Base-by-base conservation (phyloP, 2,797 vertebrate species). In the Spheniscus humboldti region DNA sequence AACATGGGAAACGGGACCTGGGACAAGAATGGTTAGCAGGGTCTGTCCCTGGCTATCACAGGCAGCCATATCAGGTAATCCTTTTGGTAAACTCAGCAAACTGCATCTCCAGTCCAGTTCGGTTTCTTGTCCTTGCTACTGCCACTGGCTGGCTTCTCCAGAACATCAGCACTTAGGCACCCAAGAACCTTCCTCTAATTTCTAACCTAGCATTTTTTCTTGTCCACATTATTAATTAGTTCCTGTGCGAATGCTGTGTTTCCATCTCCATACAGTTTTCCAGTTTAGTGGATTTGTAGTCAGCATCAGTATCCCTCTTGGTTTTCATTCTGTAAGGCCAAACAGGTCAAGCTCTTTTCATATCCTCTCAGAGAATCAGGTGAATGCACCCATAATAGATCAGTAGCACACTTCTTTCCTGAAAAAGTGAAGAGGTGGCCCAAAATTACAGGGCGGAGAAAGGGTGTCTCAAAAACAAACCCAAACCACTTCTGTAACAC, bases 151-250 rank as follows among this genome's bases (percentile, higher is more conserved):
- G 48, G 39, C 47, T 93, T 75, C 76, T 86, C 19, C 39, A 90
- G 56, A 91, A 37, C 50, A 56, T 31, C 92, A 89, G 80, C 79
- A 81, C n/a, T 85, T 53, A 76, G n/a, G 53, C 59, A 79, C 67
- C 93, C 83, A 89, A 93, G 63, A 93, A 23, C 48, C 69, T 84
- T 69, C 59, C 55, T 59, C 35, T 68, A 0, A 43, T 62, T 91
- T 91, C 85, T 81, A 92, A 81, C 53, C 73, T 66, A 86, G 84
- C 78, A 67, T n/a, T 68, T 94, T 91, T 88, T 76, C 68, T 92
- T 84, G 57, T 55, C 28, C 19, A 24, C 55, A 69, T 94, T 80
- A 68, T 69, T 86, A 80, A 92, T 86, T 48, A 73, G 57, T 25
- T 93, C 43, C 71, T 48, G 37, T 45, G 76, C 57, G 78, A 76